Evolutionary conservation across 2,888 invertebrate genomes (phyloP).

Genomic region (Lapara coniferarum): DNA sequence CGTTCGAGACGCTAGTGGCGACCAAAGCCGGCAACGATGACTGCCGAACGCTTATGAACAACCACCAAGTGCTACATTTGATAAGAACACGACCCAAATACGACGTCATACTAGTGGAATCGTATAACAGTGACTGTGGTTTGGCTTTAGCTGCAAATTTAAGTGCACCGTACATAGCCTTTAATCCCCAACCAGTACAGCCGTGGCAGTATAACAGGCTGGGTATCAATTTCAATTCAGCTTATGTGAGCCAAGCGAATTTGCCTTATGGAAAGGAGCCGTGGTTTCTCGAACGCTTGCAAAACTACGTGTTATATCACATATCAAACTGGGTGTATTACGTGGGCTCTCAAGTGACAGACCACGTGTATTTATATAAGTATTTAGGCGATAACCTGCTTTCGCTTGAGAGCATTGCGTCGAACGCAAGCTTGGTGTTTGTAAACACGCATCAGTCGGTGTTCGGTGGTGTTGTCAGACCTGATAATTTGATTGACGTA

Average conservation of each 20-base stretch:
- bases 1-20: slow-evolving; percentile 75
- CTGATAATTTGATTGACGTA: slow-evolving; percentile 86
- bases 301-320: slow-evolving; percentile 70
- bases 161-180: slow-evolving; percentile 85
- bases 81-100: slow-evolving; percentile 79
- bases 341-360: slow-evolving; percentile 71
- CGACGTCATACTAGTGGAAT: slow-evolving; percentile 89
- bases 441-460: slow-evolving; percentile 87
- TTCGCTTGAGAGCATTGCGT: slow-evolving; percentile 81
- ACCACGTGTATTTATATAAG: slow-evolving; percentile 74
- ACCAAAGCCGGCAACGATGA: slow-evolving; percentile 79
- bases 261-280: slow-evolving; percentile 74
- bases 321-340: slow-evolving; percentile 77
- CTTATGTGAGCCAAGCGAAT: slow-evolving; percentile 73
- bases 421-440: slow-evolving; percentile 83
- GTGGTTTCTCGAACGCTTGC: slow-evolving; percentile 75
- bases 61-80: slow-evolving; percentile 81
- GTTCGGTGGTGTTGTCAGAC: slow-evolving; percentile 82
- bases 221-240: slow-evolving; percentile 79
- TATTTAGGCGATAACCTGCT: slow-evolving; percentile 81
- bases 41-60: slow-evolving; percentile 75
- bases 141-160: slow-evolving; percentile 87
- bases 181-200: slow-evolving; percentile 82
- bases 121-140: slow-evolving; percentile 89
- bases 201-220: slow-evolving; percentile 81